phyloP scores from a whole-genome alignment of 2,797 vertebrate species.

The Cynodonichthys magdalenae region DNA sequence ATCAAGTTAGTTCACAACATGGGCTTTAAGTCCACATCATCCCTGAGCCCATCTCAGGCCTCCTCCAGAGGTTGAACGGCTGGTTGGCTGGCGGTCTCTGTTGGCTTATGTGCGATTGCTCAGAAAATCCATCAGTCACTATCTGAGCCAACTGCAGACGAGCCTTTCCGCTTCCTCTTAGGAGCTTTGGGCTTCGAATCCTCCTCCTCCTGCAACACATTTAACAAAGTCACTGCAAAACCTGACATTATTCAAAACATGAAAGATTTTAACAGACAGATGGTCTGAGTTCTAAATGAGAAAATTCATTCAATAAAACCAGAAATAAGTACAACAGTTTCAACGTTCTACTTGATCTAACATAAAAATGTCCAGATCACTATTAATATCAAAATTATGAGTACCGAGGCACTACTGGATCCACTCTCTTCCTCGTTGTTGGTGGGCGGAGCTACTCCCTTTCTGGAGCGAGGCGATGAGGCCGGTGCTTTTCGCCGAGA shows the following conservation, averaged over 20 bases:
- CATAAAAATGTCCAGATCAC: neutral
- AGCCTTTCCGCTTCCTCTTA: constrained; percentile 93
- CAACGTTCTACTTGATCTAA: too few relatives aligned
- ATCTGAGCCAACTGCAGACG: constrained; percentile 91
- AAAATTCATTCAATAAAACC: too few relatives aligned
- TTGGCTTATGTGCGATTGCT: constrained; percentile 50
- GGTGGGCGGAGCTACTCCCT: constrained; percentile 85
- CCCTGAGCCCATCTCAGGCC: constrained; percentile 30
- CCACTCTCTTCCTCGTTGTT: constrained; percentile 90
- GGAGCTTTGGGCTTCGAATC: constrained; percentile 93
- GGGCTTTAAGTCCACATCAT: constrained; percentile 32
- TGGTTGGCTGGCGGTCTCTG: constrained; percentile 43
- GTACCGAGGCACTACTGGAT: constrained; percentile 92
- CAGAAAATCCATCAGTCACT: constrained; percentile 83
- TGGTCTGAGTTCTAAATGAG: too few relatives aligned
- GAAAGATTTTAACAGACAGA: too few relatives aligned
- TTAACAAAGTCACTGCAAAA: constrained; percentile 4
- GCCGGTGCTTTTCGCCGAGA: constrained; percentile 89
- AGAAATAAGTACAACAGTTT: too few relatives aligned
- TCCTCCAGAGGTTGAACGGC: constrained; percentile 49
- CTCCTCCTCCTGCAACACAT: constrained; percentile 87
- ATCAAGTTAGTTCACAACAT: constrained; percentile 28
- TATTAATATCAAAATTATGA: constrained; percentile 13
- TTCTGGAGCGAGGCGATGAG: constrained; percentile 88
- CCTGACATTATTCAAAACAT: too few relatives aligned